Evolutionary conservation across 2,888 invertebrate species (phyloP).

Genomic region (Hyles lineata): DNA sequence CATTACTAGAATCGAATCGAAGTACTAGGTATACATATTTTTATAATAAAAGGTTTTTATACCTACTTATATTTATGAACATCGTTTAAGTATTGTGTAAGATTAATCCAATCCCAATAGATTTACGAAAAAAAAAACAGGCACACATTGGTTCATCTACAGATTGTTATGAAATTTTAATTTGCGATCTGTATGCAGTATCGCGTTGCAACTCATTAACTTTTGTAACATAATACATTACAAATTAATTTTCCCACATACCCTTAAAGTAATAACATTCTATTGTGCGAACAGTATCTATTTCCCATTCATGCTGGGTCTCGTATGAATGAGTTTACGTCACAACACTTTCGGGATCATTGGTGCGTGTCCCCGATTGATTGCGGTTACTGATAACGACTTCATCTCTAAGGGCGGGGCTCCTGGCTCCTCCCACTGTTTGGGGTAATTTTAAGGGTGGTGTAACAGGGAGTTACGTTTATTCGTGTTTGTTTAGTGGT

Average conservation of each 20-base stretch:
- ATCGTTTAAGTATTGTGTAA: too few species aligned
- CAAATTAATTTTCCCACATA: conserved; percentile 84
- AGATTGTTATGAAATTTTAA: conserved; percentile 44
- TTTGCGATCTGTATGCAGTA: conserved; percentile 42
- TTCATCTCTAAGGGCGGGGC: conserved; percentile 57
- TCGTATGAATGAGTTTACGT: conserved; percentile 75
- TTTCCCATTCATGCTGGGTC: conserved; percentile 70
- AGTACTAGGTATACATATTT: too few species aligned
- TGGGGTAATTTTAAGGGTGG: conserved; percentile 48
- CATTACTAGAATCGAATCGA: too few species aligned
- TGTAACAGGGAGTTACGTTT: conserved; percentile 37
- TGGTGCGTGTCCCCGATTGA: conserved; percentile 68
- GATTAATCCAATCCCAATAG: too few species aligned
- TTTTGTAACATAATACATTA: conserved; percentile 65
- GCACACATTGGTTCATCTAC: not conserved
- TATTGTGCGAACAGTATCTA: conserved; percentile 81
- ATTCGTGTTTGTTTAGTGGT: conserved; percentile 31
- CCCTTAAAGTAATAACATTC: conserved; percentile 82
- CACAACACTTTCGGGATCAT: conserved; percentile 74
- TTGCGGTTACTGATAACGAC: conserved; percentile 67
- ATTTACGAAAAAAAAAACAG: not conserved
- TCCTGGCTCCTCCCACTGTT: conserved; percentile 50
- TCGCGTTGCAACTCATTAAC: conserved; percentile 55
- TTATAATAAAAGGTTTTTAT: too few species aligned
- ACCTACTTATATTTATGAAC: too few species aligned